Percentiles rank a stretch among this genome's conserved stretches.
Conservation (phyloP, 2,888 invertebrate genomes). For the Caenorhabditis zanzibari region DNA sequence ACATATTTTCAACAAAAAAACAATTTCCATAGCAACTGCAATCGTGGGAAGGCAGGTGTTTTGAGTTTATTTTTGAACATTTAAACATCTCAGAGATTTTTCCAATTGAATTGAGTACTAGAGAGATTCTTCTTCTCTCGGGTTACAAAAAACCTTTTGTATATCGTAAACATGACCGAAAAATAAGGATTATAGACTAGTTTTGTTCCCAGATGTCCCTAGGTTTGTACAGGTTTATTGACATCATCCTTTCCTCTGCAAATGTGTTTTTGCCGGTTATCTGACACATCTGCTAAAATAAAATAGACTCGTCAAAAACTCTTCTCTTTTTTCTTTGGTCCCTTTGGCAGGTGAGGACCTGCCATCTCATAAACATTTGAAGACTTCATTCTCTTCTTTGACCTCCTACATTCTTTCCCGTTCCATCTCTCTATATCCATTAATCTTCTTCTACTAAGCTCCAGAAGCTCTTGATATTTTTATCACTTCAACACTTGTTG, state of each 20-base stretch:
- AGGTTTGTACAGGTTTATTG: background rate
- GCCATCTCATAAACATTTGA: constrained; percentile 21
- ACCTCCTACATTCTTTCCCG: constrained; percentile 14
- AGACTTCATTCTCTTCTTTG: constrained; percentile 7
- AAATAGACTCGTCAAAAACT: constrained; percentile 26
- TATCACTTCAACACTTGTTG: constrained; percentile 27
- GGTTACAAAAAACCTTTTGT: no score
- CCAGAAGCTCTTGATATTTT: constrained; percentile 25
- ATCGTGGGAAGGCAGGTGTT: no score
- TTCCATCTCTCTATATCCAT: constrained; percentile 24
- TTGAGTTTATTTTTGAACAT: no score
- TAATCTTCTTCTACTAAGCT: constrained; percentile 19
- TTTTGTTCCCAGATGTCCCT: background rate
- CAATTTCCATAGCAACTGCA: background rate
- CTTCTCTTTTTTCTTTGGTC: background rate
- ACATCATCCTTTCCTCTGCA: background rate
- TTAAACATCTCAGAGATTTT: no score
- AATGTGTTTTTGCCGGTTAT: constrained; percentile 25
- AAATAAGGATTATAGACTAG: background rate
- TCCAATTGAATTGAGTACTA: no score
- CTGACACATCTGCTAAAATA: constrained; percentile 40
- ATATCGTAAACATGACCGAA: no score
- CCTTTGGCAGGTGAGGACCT: background rate
- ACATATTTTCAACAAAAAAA: no score
- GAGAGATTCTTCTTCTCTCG: no score